phyloP scores from a whole-genome alignment of 1,140 invertebrate species.

The Caerostris darwini region DNA sequence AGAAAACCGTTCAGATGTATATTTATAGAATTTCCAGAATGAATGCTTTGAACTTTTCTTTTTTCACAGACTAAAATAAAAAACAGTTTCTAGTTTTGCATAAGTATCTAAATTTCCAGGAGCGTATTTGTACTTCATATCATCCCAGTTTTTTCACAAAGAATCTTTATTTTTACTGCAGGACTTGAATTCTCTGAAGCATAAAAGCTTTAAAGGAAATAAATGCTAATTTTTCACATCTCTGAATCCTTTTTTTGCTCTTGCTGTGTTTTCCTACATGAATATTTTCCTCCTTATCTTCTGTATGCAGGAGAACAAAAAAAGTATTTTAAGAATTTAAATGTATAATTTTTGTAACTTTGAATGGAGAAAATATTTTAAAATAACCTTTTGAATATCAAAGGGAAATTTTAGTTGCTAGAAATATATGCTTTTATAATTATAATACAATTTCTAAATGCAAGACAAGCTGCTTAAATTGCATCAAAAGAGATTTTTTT shows the following conservation, averaged over 20 bases:
- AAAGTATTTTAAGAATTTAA: not conserved
- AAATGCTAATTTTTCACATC: slow-evolving; percentile 15
- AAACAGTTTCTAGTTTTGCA: not conserved
- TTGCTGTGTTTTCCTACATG: not conserved
- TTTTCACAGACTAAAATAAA: too few relatives aligned
- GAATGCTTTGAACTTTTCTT: not conserved
- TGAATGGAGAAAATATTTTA: not conserved
- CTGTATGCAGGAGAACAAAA: not conserved
- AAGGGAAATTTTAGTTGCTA: too few relatives aligned
- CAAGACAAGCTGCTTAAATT: too few relatives aligned
- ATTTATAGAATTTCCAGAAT: not conserved
- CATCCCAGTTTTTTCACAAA: not conserved
- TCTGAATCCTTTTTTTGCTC: not conserved
- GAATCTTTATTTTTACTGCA: not conserved
- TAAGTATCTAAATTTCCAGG: slow-evolving; percentile 1
- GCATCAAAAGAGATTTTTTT: too few relatives aligned
- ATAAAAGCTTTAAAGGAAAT: slow-evolving; percentile 5
- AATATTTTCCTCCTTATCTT: slow-evolving; percentile 20
- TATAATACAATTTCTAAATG: too few relatives aligned
- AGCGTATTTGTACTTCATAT: not conserved
- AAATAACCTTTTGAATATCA: too few relatives aligned
- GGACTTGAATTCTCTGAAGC: not conserved
- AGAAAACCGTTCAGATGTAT: too few relatives aligned
- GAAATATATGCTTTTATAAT: too few relatives aligned
- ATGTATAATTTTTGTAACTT: not conserved